These are phyloP conservation scores for Petaurus breviceps DNA, from an alignment of 2,113 vertebrate genomes.

Conservation along the genomic window DNA sequence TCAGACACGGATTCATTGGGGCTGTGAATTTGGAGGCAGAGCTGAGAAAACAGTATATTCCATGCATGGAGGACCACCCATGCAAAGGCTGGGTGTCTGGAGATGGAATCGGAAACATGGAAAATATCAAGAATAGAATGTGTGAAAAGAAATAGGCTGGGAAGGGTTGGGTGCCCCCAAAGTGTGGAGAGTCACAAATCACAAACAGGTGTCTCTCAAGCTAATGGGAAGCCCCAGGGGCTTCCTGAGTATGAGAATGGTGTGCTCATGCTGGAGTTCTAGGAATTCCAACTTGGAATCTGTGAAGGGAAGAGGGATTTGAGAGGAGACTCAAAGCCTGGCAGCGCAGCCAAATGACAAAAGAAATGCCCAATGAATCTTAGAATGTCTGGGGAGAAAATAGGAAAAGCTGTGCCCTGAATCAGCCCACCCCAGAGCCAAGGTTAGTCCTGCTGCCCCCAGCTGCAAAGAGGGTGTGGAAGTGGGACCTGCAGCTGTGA, in stretches of 20 bases:
- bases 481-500: too few species aligned
- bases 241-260: not conserved
- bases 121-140: not conserved
- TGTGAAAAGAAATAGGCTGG: not conserved
- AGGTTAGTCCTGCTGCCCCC: rapidly evolving
- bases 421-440: too few species aligned
- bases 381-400: not conserved
- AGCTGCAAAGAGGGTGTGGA: not conserved
- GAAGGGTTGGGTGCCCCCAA: not conserved
- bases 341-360: too few species aligned
- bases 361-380: rapidly evolving
- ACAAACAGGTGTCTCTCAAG: not conserved
- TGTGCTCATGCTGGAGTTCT: not conserved
- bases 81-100: not conserved
- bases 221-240: not conserved
- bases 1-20: not conserved
- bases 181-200: not conserved
- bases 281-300: not conserved
- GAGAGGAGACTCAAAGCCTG: not conserved
- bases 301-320: not conserved
- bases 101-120: not conserved
- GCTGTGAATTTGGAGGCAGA: not conserved
- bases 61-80: not conserved
- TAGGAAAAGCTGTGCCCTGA: not conserved
- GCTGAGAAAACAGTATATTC: not conserved